A percentile compares a stretch with the other conserved stretches of the same genome.
Evolutionary conservation across 2,888 invertebrate species (phyloP).

Genomic region (Dryocosmus kuriphilus): DNA sequence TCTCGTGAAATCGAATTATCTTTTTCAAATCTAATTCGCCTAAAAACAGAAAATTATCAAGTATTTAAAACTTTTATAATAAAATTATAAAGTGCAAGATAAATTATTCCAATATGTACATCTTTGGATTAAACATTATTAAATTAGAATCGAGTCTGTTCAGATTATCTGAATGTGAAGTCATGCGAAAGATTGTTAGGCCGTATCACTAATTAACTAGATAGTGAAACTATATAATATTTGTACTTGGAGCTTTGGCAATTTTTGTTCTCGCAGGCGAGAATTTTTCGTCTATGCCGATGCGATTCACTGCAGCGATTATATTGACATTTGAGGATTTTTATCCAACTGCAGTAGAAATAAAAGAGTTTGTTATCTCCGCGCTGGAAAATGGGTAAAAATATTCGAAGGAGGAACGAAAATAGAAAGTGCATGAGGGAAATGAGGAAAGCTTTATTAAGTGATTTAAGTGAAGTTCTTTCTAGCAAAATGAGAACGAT

Average conservation of each 20-base stretch:
- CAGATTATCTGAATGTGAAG: neutral
- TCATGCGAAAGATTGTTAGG: constrained; percentile 4
- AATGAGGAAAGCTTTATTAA: neutral
- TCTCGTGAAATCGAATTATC: neutral
- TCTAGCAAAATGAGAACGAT: neutral
- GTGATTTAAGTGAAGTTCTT: neutral
- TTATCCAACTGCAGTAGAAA: neutral
- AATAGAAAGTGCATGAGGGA: neutral
- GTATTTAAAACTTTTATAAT: neutral
- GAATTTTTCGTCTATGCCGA: neutral
- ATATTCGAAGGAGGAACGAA: neutral
- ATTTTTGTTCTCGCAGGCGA: constrained; percentile 37
- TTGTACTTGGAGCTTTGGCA: constrained; percentile 20
- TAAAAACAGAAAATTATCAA: neutral
- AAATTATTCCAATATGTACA: neutral
- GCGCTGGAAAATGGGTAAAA: constrained; percentile 24
- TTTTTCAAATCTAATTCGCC: constrained; percentile 13
- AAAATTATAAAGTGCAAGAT: neutral
- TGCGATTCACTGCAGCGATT: constrained; percentile 19
- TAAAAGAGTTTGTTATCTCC: constrained; percentile 11
- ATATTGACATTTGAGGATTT: constrained; percentile 23
- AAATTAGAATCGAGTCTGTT: neutral
- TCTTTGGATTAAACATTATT: neutral
- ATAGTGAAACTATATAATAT: constrained; percentile 31
- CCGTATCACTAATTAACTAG: constrained; percentile 19